Conservation (phyloP, 2,888 invertebrate genomes). For the Oscheius sp. region DNA sequence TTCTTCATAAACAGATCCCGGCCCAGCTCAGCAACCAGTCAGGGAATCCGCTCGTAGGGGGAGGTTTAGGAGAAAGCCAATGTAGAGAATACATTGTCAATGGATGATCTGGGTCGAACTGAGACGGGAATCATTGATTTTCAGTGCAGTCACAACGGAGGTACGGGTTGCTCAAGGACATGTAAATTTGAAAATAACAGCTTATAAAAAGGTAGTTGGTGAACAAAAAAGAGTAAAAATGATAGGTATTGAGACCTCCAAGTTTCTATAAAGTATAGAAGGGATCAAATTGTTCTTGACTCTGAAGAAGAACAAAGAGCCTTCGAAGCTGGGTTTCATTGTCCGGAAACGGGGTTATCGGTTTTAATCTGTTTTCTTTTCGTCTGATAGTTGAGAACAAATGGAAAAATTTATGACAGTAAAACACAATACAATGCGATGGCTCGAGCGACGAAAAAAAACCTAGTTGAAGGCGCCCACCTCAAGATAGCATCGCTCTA, state of each 20-base stretch:
- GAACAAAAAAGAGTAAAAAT: too few species aligned
- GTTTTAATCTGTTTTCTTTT: neutral
- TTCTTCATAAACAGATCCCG: conserved; percentile 31
- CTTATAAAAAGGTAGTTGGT: too few species aligned
- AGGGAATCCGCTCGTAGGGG: conserved; percentile 22
- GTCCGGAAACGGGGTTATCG: too few species aligned
- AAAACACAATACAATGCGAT: neutral
- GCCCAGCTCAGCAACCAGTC: conserved; percentile 30
- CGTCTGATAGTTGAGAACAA: neutral
- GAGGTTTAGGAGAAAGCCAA: conserved; percentile 7
- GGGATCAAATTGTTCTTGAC: too few species aligned
- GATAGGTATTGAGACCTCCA: too few species aligned
- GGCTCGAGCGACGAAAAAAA: conserved; percentile 1
- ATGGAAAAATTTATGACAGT: neutral
- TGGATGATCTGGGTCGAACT: neutral
- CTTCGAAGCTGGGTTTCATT: too few species aligned
- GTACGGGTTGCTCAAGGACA: conserved; percentile 10
- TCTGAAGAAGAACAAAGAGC: too few species aligned
- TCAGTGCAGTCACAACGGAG: neutral
- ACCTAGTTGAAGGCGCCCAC: neutral
- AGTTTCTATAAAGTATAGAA: too few species aligned
- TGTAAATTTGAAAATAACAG: too few species aligned
- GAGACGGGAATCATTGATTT: conserved; percentile 5
- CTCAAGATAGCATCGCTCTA: conserved; percentile 3
- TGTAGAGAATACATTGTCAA: neutral